Base-by-base conservation (phyloP, 2,113 vertebrate species). In the Hucho hucho region DNA sequence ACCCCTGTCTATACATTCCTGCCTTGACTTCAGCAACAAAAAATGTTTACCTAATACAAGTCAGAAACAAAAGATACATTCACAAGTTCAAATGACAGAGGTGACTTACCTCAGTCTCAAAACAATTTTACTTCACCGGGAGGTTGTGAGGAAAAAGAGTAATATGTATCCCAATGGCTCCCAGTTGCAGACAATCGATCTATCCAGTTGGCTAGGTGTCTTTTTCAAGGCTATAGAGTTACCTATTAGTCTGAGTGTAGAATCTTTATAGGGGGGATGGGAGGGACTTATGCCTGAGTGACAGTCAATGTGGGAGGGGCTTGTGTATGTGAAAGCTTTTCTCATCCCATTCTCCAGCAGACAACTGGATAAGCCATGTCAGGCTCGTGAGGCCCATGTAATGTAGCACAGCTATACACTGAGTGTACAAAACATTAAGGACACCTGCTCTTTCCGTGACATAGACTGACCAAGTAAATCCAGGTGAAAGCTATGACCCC, bases 261-360 rank as follows among this genome's bases (percentile, higher is more conserved):
- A 83, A 80, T 74, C 79, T 91, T 91, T 91, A 91, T 91, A 91
- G 79, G 77, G 16, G 49, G 22, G 70, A 83, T 83, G 84, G 90
- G 88, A 87, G 83, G 85, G 87, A 84, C 74, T 81, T 88, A 81
- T 81, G 90, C 90, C 90, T 89, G 90, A 88, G 89, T 89, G 85
- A 86, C 88, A 89, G 80, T 87, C 84, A 84, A 85, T 89, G 86
- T 89, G 90, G 88, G 90, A 90, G 88, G 88, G 84, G 75, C 16
- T 43, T 43, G 37, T 43, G 7, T 83, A 75, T 74, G 83, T 79
- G 84, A 86, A 86, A 89, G 87, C 88, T 83, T 79, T 86, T 82
- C 79, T 87, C 83, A 78, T 81, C 75, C 71, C 75, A 22, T 83
- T 79, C 79, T 81, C 82, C 87, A 43, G 37, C 37, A 43, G 37